phyloP scores from a whole-genome alignment of 1,140 invertebrate species.

The Diabrotica undecimpunctata region DNA sequence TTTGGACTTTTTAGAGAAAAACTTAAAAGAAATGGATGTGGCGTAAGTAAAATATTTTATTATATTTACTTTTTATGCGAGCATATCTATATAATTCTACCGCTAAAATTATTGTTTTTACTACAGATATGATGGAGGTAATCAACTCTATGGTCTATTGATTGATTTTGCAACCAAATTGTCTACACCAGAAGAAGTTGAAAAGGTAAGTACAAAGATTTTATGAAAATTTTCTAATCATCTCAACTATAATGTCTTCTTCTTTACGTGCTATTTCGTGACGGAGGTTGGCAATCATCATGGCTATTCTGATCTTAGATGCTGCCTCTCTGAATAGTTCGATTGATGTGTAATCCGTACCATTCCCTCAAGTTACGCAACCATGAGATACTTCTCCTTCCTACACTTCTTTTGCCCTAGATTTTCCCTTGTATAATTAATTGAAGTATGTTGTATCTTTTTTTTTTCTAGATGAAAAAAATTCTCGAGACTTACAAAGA shows the following conservation, averaged over 20 bases:
- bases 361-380: too few species aligned
- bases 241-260: not conserved
- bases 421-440: too few species aligned
- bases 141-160: not conserved
- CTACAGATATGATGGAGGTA: slow-evolving; percentile 7
- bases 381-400: too few species aligned
- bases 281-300: too few species aligned
- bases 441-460: too few species aligned
- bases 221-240: not conserved
- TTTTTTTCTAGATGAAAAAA: slow-evolving; percentile 8
- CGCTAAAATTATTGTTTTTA: not conserved
- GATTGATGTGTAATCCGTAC: too few species aligned
- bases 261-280: too few species aligned
- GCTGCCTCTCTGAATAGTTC: too few species aligned
- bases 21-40: not conserved
- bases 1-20: slow-evolving; percentile 48
- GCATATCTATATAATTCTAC: not conserved
- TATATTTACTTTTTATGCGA: not conserved
- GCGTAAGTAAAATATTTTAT: slow-evolving; percentile 4
- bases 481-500: slow-evolving; percentile 8
- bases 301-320: too few species aligned
- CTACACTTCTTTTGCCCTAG: too few species aligned
- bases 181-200: not conserved
- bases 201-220: not conserved
- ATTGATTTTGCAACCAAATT: slow-evolving; percentile 3